These are phyloP conservation scores for Asobara japonica DNA, from an alignment of 1,140 invertebrate genomes.

Conservation along the genomic window DNA sequence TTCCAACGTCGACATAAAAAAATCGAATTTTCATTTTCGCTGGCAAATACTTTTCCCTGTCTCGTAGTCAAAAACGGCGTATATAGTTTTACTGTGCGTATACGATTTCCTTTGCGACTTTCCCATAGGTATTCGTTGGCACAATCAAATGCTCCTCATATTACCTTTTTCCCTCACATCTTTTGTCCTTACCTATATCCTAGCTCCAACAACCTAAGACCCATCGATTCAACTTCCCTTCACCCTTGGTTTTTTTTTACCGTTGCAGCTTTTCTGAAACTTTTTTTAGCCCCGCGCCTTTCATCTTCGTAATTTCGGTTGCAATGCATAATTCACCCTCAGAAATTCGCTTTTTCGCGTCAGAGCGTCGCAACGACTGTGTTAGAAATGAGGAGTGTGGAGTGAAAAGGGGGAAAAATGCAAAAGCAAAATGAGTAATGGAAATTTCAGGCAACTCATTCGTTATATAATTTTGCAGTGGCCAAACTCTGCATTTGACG, in stretches of 20 bases:
- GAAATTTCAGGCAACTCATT: too few relatives aligned
- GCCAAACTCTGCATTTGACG: too few relatives aligned
- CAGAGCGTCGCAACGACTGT: neutral
- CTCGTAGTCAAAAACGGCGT: too few relatives aligned
- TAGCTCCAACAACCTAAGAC: neutral
- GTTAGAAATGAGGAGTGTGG: neutral
- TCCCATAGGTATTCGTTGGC: too few relatives aligned
- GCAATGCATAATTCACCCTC: neutral
- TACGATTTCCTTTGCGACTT: too few relatives aligned
- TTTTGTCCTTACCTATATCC: constrained; percentile 15
- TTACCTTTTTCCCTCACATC: neutral
- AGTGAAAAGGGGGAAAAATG: neutral
- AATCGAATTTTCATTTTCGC: too few relatives aligned
- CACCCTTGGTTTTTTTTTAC: neutral
- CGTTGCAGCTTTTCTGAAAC: neutral
- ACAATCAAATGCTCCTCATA: neutral
- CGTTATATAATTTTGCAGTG: too few relatives aligned
- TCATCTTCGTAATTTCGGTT: constrained; percentile 13
- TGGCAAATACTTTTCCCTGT: too few relatives aligned
- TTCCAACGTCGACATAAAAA: too few relatives aligned
- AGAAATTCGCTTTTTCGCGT: neutral
- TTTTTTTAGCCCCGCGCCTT: neutral
- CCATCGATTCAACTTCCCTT: neutral
- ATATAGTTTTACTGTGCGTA: too few relatives aligned
- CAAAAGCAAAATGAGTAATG: neutral